Conservation (phyloP, 2,113 vertebrate genomes). For the Progne subis region DNA sequence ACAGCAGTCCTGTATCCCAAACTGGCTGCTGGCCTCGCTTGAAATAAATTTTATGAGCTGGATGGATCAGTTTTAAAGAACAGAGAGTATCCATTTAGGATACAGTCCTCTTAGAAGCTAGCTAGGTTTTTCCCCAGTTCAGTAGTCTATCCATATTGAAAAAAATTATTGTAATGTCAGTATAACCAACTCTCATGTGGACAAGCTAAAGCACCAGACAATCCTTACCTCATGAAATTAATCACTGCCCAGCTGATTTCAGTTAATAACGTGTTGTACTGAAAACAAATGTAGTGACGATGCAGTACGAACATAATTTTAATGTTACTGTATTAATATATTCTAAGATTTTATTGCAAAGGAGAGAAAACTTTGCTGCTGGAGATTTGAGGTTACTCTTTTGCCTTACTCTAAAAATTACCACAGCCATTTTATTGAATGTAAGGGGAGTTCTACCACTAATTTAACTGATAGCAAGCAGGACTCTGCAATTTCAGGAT, state of each 20-base stretch:
- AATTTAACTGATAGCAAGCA: neutral
- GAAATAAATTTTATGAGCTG: neutral
- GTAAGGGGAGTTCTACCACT: neutral
- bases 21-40: neutral
- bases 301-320: neutral
- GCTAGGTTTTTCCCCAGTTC: neutral
- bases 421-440: neutral
- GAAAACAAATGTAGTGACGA: neutral
- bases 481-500: neutral
- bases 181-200: neutral
- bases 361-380: neutral
- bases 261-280: neutral
- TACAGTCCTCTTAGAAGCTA: neutral
- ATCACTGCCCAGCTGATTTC: neutral
- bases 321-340: neutral
- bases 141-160: neutral
- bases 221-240: neutral
- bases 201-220: neutral
- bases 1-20: neutral
- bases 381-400: neutral
- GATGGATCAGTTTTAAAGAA: neutral
- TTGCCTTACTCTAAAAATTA: neutral
- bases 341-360: neutral
- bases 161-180: neutral
- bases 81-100: neutral